These are phyloP conservation scores for Poecilia gillii DNA, from an alignment of 2,797 vertebrate genomes.

Conservation along the genomic window DNA sequence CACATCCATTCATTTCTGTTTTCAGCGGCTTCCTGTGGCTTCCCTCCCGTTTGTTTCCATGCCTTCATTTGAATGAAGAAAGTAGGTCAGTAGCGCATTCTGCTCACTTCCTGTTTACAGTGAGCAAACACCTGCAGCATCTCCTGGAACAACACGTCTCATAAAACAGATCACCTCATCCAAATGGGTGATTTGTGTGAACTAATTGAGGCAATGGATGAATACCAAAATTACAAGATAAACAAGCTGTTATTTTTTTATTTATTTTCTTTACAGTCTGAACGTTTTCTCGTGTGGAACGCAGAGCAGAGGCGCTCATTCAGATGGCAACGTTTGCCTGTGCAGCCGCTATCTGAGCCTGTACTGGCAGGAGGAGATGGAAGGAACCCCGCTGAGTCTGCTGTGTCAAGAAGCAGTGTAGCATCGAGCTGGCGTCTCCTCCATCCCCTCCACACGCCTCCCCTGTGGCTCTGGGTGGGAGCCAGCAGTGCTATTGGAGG, in stretches of 20 bases:
- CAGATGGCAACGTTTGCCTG: conserved; percentile 57
- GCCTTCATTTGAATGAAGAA: conserved; percentile 50
- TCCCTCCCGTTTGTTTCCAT: conserved; percentile 18
- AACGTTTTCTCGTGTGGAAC: conserved; percentile 10
- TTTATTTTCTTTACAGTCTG: conserved; percentile 4
- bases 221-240: conserved; percentile 12
- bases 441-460: conserved; percentile 21
- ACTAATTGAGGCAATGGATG: conserved; percentile 3
- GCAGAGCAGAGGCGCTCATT: conserved; percentile 33
- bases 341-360: conserved; percentile 41
- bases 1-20: not conserved
- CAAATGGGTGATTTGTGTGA: not conserved
- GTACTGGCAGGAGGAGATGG: conserved; percentile 51
- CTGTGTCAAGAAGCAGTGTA: conserved; percentile 76
- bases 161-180: conserved; percentile 4
- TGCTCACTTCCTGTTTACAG: conserved; percentile 32
- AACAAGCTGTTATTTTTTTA: conserved; percentile 20
- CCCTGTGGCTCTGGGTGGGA: conserved; percentile 68
- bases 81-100: conserved; percentile 73
- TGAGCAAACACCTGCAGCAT: conserved; percentile 44
- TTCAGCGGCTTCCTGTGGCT: not conserved
- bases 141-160: not conserved
- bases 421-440: conserved; percentile 66
- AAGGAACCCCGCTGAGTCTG: conserved; percentile 69
- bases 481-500: conserved; percentile 78